A percentile compares a stretch with the other conserved stretches of the same genome.
These are phyloP conservation scores for Scomberomorus guttatus DNA, from an alignment of 2,797 vertebrate species.

Conservation along the genomic window DNA sequence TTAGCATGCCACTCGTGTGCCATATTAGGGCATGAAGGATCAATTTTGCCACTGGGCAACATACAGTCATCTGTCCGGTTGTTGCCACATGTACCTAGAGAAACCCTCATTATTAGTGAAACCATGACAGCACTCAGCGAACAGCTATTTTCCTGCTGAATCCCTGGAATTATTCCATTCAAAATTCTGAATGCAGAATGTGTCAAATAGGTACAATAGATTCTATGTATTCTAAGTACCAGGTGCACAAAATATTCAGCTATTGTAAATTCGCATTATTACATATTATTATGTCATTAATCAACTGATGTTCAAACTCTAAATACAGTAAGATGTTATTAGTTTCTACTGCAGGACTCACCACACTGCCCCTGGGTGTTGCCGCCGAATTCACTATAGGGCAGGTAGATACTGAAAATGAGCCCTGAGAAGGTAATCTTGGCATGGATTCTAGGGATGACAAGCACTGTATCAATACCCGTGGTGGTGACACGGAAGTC, in stretches of 20 bases:
- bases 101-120: constrained; percentile 6
- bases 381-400: constrained; percentile 83
- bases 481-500: constrained; percentile 83
- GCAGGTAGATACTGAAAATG: constrained; percentile 87
- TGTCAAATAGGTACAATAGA: background rate
- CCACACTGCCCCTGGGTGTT: constrained; percentile 94
- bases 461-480: constrained; percentile 86
- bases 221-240: background rate
- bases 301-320: background rate
- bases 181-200: background rate
- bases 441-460: constrained; percentile 83
- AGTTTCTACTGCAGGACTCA: constrained; percentile 63
- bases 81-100: constrained; percentile 91
- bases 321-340: background rate
- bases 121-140: background rate
- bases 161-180: background rate
- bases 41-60: constrained; percentile 82
- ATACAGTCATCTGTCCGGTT: constrained; percentile 87
- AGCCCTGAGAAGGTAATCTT: constrained; percentile 88
- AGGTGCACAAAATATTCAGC: background rate
- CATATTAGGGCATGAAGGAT: constrained; percentile 84
- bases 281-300: background rate
- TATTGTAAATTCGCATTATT: background rate
- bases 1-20: constrained; percentile 88
- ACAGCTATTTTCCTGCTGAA: background rate